Conservation (phyloP, 2,113 vertebrate genomes). For the human (Homo sapiens) region GRCh38 chr4:180949501-180950000, state of each 20-base stretch:
- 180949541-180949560: background rate
- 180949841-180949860: background rate
- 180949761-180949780: background rate
- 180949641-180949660: background rate
- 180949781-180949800: background rate
- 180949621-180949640: background rate
- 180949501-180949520: background rate
- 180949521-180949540: background rate
- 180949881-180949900: background rate
- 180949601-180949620: accelerated
- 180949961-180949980: background rate
- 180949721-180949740: background rate
- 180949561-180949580: background rate
- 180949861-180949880: background rate
- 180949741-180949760: background rate
- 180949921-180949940: background rate
- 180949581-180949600: background rate
- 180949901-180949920: background rate
- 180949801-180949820: background rate
- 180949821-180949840: background rate
- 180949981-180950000: accelerated
- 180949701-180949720: background rate
- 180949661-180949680: accelerated
- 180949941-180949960: background rate
- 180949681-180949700: background rate